A percentile compares a stretch with the other conserved stretches of the same genome.
Evolutionary conservation across 2,113 vertebrate species (phyloP).

Genomic region (Cyprinodon tularosa): DNA sequence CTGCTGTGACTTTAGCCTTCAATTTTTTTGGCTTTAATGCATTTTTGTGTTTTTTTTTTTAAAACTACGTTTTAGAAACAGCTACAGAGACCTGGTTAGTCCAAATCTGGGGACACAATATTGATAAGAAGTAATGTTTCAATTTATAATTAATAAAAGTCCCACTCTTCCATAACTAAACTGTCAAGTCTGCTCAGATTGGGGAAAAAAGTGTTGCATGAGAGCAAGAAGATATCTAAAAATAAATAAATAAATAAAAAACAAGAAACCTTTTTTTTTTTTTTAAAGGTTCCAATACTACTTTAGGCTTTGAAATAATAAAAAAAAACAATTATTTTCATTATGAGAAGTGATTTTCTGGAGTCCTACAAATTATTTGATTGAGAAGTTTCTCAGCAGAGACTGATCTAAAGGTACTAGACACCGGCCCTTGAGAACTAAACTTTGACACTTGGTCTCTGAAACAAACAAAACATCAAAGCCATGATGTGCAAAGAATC

Average conservation of each 20-base stretch:
- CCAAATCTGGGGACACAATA: background rate
- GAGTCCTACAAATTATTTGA: too few relatives aligned
- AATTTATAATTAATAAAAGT: background rate
- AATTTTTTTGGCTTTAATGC: background rate
- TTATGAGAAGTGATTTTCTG: too few relatives aligned
- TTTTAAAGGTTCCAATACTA: background rate
- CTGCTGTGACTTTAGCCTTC: conserved; percentile 3
- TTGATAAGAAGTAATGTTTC: background rate
- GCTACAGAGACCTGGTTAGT: background rate
- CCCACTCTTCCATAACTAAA: background rate
- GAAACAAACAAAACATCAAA: too few relatives aligned
- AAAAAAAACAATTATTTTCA: too few relatives aligned
- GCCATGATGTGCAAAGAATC: too few relatives aligned
- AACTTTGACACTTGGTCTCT: too few relatives aligned
- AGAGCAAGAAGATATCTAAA: background rate
- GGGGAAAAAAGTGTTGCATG: background rate
- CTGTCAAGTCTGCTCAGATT: background rate
- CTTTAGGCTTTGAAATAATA: too few relatives aligned
- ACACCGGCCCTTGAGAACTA: too few relatives aligned
- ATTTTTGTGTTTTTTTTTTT: background rate
- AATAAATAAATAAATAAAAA: background rate
- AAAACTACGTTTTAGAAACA: background rate
- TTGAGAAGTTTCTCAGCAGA: too few relatives aligned
- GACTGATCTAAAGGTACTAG: too few relatives aligned
- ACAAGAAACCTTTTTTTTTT: background rate